Base-by-base conservation (phyloP, 1,140 invertebrate species). In the Temnothorax curvispinosus region DNA sequence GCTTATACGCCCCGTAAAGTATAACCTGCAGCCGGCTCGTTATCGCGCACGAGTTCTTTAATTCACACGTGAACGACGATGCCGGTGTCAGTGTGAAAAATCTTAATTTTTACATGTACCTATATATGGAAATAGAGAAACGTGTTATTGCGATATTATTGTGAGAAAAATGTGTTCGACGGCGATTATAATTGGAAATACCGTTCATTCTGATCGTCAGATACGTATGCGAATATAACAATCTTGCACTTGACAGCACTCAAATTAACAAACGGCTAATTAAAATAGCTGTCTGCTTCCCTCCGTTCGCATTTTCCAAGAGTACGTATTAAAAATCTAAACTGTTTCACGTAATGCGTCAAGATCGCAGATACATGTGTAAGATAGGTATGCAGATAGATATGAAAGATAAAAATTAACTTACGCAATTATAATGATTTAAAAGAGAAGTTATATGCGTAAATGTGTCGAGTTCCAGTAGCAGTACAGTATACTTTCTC, bases 141-240 rank as follows among this genome's bases (percentile, higher is more conserved):
- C 54, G 44, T 27, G 27, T 44, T 64, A 7, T 64, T 32, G 35
- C 27, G 56, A 62, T 32, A 75, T 41, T 75, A 56, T 41, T 21
- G 72, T 18, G 32, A 41, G 38, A 44, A 56, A 81, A 81, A 21
- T 81, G 41, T 15, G 9, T 9, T 65, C 38, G 13, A 38, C 18
- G 75, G 13, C 13, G 62, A 80, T 80, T 54, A 35, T 54, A 80
- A 80, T 54, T 38, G 47, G 77, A 54, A 47, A 69, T 69, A 54
- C 18, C 27, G 41, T 50, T 8, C 21, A 47, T 52, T 50, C 35
- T 27, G 56, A 60, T 50, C 47, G 44, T 54, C 15, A 69, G 50
- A 81, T 44, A 27, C n/a, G 7, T 15, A 54, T 47, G 18, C 18
- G 65, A 41, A 21, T 81, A 21, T 81, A 21, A 67, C 18, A 41